Evolutionary conservation across 2,113 vertebrate genomes (phyloP), one percentile per base, ranked within the genome.

Genomic region (Urocynchramus pylzowi): DNA sequence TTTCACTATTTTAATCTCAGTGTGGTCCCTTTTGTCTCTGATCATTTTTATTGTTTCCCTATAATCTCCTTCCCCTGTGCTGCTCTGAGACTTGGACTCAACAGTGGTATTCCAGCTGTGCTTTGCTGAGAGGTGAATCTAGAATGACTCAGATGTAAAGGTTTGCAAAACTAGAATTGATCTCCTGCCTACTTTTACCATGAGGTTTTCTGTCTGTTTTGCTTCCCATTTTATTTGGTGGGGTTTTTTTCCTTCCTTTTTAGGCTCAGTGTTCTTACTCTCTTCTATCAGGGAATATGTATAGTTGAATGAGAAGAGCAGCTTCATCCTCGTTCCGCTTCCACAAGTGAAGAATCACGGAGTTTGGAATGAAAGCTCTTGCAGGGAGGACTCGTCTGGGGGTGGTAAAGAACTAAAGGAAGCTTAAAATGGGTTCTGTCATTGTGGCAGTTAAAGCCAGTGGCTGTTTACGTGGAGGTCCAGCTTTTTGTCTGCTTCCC

Each of bases 401-500:
- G 45, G 23, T 82, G 23, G 67, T 60, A 27, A 71, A 84, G 39
- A 77, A 11, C 28, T 44, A 39, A 86, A 70, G 26, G 56, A 81
- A 84, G n/a, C 24, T 87, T 87, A 84, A 39, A 87, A 70, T 35
- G 35, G 20, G 61, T 71, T 96, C 28, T 94, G 73, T 33, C 18
- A 24, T 71, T 90, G 49, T 85, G 20, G 67, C 21, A 39, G 31
- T 76, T 82, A 45, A 67, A 91, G 44, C n/a, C 54, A 52, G 28
- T 81, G 49, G 26, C 78, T 64, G 49, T 91, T 89, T 57, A 53
- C 11, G 2, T 54, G 60, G 74, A 80, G 59, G 33, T 85, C 24
- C 59, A 85, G 54, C 49, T 61, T 87, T 79, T 69, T 70, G 87
- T 79, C 84, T 77, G 81, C 81, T 97, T 95, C 30, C 10, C 24